Evolutionary conservation across 2,888 invertebrate species (phyloP), one percentile per base, ranked within the genome.

Genomic region (Troides aeacus): DNA sequence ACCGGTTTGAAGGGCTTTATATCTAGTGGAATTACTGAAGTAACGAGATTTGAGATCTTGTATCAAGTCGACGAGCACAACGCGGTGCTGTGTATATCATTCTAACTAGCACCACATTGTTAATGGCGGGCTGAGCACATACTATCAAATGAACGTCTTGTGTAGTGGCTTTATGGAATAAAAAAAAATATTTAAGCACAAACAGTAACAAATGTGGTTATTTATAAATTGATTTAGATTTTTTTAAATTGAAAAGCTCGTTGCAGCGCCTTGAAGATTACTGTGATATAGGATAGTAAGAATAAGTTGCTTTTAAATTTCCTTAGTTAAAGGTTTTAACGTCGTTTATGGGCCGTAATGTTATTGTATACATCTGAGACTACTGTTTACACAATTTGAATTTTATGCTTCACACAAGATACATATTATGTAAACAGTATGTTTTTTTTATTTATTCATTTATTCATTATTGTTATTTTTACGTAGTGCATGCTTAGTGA

Each of bases 401-500:
- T 58, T 63, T 68, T 63, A 53, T 70, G 64, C 7, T 30, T 18
- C n/a, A 46, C 12, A 67, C 18, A 61, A 58, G 68, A 60, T 69
- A 63, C 24, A 71, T 63, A 69, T 65, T 73, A 67, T 30, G 67
- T 71, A 75, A 65, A 67, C 70, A 74, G 68, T 72, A 57, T 30
- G 30, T 30, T 30, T 30, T 61, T 57, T 39, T 39, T 39, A 39
- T 46, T 46, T 46, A 15, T 46, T 12, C 15, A 15, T 17, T 46
- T 72, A 65, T 56, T 69, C 63, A 69, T 63, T 70, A 73, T 66
- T 72, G 30, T 61, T 64, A 74, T 72, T 62, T 75, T 77, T 76
- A 75, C 74, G 82, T 91, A 90, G 88, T 92, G 92, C 92, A 92
- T 92, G 92, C 76, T 86, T 90, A 91, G 89, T 76, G 74, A 76